Conservation (phyloP, 2,113 vertebrate species). For the Sminthopsis crassicaudata region DNA sequence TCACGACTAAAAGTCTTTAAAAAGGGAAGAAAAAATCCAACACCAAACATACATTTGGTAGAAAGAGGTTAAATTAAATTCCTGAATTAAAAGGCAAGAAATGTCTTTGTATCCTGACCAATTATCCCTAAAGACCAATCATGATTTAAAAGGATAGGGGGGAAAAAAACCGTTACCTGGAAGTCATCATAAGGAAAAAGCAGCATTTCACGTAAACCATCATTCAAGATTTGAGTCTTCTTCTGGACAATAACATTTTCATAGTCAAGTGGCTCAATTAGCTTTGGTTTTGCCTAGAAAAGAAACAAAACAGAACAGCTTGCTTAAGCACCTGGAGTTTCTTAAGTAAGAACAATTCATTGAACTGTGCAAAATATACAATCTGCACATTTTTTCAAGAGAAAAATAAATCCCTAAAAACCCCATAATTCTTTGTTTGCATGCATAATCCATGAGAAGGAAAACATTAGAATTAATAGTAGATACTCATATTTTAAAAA, state of each 20-base stretch:
- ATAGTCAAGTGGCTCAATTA: conserved; percentile 98
- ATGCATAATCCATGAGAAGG: neutral
- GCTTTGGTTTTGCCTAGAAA: conserved; percentile 94
- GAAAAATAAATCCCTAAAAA: neutral
- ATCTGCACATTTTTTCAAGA: neutral
- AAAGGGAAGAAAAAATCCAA: neutral
- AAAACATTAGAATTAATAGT: neutral
- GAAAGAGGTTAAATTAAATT: neutral
- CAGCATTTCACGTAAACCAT: conserved; percentile 96
- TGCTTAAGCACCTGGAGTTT: neutral
- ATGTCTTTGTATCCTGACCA: neutral
- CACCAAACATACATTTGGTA: neutral
- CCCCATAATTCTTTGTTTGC: neutral
- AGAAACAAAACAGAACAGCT: neutral
- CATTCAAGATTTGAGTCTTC: conserved; percentile 98
- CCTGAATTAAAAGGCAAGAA: neutral
- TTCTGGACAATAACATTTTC: conserved; percentile 98
- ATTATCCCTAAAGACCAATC: neutral
- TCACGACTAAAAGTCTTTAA: neutral
- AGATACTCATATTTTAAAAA: neutral
- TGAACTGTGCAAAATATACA: neutral
- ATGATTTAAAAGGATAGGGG: neutral
- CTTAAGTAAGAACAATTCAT: neutral
- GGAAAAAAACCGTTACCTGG: conserved; percentile 86
- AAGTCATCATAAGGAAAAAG: conserved; percentile 98